A percentile compares a stretch with the other conserved stretches of the same genome.
These are phyloP conservation scores for Boleophthalmus pectinirostris DNA, from an alignment of 2,113 vertebrate species.

Conservation along the genomic window DNA sequence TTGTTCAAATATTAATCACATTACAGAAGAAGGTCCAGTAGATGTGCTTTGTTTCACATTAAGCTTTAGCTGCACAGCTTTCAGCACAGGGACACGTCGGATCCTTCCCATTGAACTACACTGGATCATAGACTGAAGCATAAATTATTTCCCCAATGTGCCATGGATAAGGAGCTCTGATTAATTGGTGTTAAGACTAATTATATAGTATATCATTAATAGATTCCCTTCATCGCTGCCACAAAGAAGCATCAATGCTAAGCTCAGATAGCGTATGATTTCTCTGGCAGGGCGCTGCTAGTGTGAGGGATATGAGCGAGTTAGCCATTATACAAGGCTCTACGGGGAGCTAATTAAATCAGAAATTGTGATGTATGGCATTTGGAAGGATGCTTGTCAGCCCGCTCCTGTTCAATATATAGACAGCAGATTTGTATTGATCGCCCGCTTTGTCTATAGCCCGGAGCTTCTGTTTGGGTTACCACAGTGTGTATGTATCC, in stretches of 20 bases:
- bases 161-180: slow-evolving; percentile 38
- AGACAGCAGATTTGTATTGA: slow-evolving; percentile 76
- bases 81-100: slow-evolving; percentile 23
- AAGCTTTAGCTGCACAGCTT: neutral
- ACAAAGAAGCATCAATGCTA: slow-evolving; percentile 37
- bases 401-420: slow-evolving; percentile 69
- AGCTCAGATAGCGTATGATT: slow-evolving; percentile 8
- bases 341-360: slow-evolving; percentile 72
- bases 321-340: slow-evolving; percentile 52
- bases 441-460: slow-evolving; percentile 68
- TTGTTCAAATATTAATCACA: slow-evolving; percentile 1
- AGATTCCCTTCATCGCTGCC: slow-evolving; percentile 40
- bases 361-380: slow-evolving; percentile 61
- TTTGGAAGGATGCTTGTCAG: slow-evolving; percentile 68
- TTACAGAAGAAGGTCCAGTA: slow-evolving; percentile 10
- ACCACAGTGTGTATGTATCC: slow-evolving; percentile 49
- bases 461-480: slow-evolving; percentile 54
- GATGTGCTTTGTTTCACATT: slow-evolving; percentile 11
- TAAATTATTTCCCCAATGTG: slow-evolving; percentile 32
- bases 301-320: slow-evolving; percentile 41
- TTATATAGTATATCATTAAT: slow-evolving; percentile 48
- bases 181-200: slow-evolving; percentile 48
- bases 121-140: slow-evolving; percentile 36
- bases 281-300: slow-evolving; percentile 23
- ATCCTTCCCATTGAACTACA: slow-evolving; percentile 34